A percentile compares a stretch with the other conserved stretches of the same genome.
phyloP scores from a whole-genome alignment of 1,140 invertebrate species.

The Diorhabda elongata region DNA sequence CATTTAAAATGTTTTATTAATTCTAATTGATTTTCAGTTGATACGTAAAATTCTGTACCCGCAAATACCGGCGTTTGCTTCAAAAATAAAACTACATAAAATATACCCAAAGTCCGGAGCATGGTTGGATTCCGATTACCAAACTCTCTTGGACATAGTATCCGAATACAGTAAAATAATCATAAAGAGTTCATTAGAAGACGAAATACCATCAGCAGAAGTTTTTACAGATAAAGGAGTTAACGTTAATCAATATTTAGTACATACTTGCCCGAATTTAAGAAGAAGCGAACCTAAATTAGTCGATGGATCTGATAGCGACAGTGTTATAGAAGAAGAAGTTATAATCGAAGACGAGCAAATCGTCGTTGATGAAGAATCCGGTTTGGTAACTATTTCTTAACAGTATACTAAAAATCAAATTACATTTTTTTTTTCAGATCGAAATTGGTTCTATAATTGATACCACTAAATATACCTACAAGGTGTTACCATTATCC shows the following conservation, averaged over 20 bases:
- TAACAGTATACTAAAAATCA: not conserved
- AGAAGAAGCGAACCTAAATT: not conserved
- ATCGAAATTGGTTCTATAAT: not conserved
- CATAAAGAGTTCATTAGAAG: constrained; percentile 24
- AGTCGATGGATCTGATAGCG: not conserved
- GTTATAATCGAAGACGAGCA: not conserved
- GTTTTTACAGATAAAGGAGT: constrained; percentile 20
- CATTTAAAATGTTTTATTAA: not conserved
- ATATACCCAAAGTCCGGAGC: constrained; percentile 21
- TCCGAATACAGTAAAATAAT: constrained; percentile 23
- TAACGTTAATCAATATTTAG: constrained; percentile 23
- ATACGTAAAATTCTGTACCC: constrained; percentile 25
- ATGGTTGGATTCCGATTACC: constrained; percentile 29
- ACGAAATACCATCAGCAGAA: constrained; percentile 25
- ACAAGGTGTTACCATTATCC: not conserved
- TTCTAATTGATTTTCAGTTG: constrained; percentile 4
- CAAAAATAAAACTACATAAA: constrained; percentile 27
- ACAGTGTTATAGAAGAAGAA: not conserved
- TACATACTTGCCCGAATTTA: constrained; percentile 26
- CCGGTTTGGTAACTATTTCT: no score
- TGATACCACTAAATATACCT: constrained; percentile 4
- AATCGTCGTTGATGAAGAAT: no score
- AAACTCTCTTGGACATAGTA: constrained; percentile 19
- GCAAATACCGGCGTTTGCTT: constrained; percentile 22
- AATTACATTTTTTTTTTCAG: constrained; percentile 4